Conservation (phyloP, 1,140 invertebrate genomes). For the Euwallacea fornicatus region DNA sequence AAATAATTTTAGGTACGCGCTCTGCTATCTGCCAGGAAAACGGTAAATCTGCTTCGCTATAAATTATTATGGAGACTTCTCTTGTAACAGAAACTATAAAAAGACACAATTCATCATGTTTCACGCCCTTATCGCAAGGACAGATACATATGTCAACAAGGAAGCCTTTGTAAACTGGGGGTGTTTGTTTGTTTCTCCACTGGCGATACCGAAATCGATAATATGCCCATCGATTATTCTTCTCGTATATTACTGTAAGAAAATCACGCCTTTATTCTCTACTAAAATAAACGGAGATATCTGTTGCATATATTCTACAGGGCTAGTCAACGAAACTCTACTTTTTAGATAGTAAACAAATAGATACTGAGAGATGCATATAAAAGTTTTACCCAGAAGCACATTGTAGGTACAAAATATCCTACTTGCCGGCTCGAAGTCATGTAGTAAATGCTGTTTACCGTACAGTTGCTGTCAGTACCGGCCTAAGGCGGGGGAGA, state of each 20-base stretch:
- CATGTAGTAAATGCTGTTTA: no score
- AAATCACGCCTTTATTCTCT: not conserved
- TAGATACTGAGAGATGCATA: no score
- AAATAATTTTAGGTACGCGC: no score
- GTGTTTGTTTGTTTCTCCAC: slow-evolving; percentile 23
- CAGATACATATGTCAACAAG: slow-evolving; percentile 49
- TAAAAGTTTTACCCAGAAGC: no score
- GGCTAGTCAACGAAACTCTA: not conserved
- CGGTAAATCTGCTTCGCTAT: no score
- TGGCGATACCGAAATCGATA: slow-evolving; percentile 22
- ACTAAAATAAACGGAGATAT: not conserved
- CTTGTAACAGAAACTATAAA: slow-evolving; percentile 9
- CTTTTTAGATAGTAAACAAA: not conserved
- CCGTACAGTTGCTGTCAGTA: no score
- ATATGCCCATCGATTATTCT: slow-evolving; percentile 21
- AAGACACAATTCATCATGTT: slow-evolving; percentile 20
- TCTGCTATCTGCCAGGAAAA: no score
- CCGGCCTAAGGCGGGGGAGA: no score
- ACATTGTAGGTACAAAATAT: no score
- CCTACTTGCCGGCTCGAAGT: no score
- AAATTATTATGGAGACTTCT: no score
- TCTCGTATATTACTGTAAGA: not conserved
- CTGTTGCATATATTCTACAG: not conserved
- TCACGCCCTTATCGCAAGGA: slow-evolving; percentile 18
- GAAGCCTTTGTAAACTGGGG: slow-evolving; percentile 52